Conservation (phyloP, 1,140 invertebrate genomes). For the Leptopilina boulardi region DNA sequence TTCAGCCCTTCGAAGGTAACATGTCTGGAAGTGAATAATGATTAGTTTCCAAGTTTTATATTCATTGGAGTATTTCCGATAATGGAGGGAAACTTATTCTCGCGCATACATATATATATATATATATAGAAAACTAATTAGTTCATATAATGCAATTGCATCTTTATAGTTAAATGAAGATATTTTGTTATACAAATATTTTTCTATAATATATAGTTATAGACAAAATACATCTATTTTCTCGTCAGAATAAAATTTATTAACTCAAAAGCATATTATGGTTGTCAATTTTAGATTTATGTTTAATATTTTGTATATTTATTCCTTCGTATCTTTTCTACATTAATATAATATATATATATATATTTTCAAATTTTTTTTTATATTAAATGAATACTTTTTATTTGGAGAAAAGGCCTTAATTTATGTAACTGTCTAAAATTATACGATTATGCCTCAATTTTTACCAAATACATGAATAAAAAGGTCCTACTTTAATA, state of each 20-base stretch:
- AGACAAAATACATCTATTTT: not conserved
- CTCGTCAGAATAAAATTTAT: no score
- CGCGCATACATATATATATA: not conserved
- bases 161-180: not conserved
- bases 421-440: no score
- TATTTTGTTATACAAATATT: no score
- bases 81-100: slow-evolving; percentile 6
- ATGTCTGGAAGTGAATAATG: slow-evolving; percentile 25
- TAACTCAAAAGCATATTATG: no score
- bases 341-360: no score
- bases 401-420: no score
- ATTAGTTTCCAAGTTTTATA: slow-evolving; percentile 27
- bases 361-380: no score
- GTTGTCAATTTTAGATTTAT: no score
- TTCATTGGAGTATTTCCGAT: not conserved
- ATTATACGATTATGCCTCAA: not conserved
- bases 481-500: slow-evolving; percentile 11
- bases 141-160: not conserved
- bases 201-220: no score
- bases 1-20: slow-evolving; percentile 16
- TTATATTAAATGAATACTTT: no score
- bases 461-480: not conserved
- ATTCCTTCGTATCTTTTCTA: no score
- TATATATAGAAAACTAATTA: slow-evolving; percentile 30
- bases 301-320: no score